Evolutionary conservation across 2,797 vertebrate species (phyloP).

Genomic region (Sarcophilus harrisii): DNA sequence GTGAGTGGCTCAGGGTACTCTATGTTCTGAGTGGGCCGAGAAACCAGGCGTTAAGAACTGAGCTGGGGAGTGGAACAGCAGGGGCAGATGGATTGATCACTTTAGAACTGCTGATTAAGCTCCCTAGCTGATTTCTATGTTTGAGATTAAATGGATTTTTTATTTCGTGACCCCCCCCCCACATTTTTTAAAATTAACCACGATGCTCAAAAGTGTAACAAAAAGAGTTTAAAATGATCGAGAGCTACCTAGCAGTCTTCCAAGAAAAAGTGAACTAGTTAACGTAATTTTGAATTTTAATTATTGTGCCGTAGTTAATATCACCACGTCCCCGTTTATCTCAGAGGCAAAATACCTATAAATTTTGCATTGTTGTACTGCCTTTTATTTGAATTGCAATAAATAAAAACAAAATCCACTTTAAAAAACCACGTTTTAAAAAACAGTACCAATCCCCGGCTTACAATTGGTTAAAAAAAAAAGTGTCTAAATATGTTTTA

Average conservation of each 20-base stretch:
- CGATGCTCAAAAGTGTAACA: background rate
- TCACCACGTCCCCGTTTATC: background rate
- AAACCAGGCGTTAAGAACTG: background rate
- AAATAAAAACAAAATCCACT: background rate
- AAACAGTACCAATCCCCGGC: background rate
- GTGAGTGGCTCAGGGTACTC: background rate
- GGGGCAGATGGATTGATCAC: accelerated
- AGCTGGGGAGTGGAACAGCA: accelerated
- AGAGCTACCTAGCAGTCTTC: slow-evolving; percentile 5
- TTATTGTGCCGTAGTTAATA: background rate
- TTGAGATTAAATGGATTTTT: slow-evolving; percentile 18
- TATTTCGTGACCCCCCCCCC: background rate
- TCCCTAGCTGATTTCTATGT: background rate
- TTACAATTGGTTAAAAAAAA: background rate
- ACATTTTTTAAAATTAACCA: background rate
- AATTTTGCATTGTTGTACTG: slow-evolving; percentile 25
- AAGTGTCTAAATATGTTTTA: background rate
- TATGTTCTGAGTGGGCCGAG: background rate
- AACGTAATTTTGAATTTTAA: slow-evolving; percentile 22
- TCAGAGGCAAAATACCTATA: slow-evolving; percentile 9
- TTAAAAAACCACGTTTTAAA: background rate
- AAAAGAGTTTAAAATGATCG: background rate
- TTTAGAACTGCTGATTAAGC: background rate
- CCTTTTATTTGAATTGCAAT: background rate
- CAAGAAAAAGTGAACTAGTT: background rate